Percentiles rank a stretch among this genome's conserved stretches.
Conservation (phyloP, 2,113 vertebrate genomes). For the Tychaedon coryphoeus region DNA sequence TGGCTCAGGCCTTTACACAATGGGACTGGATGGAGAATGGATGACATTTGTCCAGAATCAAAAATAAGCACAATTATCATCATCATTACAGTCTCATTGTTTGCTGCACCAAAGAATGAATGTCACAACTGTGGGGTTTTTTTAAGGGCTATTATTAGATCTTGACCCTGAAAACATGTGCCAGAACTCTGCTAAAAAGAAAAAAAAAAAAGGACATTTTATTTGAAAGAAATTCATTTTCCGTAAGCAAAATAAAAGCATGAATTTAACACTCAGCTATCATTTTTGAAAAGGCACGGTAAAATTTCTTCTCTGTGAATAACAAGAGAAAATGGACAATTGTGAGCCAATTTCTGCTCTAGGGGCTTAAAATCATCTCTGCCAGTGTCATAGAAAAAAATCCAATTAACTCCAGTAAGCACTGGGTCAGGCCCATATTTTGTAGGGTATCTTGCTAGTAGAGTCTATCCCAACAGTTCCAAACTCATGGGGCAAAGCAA, state of each 20-base stretch:
- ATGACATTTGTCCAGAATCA: constrained; percentile 22
- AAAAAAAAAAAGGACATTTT: not conserved
- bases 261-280: not conserved
- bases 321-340: not conserved
- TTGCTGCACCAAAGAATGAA: not conserved
- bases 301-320: not conserved
- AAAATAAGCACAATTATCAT: constrained; percentile 40
- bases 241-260: constrained; percentile 11
- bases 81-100: not conserved
- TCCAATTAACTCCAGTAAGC: not conserved
- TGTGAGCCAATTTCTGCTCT: not conserved
- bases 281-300: not conserved
- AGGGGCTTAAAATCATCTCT: not conserved
- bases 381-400: not conserved
- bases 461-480: not conserved
- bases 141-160: not conserved
- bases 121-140: not conserved
- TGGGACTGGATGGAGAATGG: not conserved
- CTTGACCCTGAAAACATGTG: not conserved
- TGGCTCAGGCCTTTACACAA: not conserved
- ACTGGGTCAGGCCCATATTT: not conserved
- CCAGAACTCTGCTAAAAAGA: not conserved
- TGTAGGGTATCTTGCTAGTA: not conserved
- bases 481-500: not conserved
- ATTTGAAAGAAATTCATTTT: not conserved